A percentile compares a stretch with the other conserved stretches of the same genome.
Conservation (phyloP, 2,113 vertebrate genomes). For the Melanerpes formicivorus region DNA sequence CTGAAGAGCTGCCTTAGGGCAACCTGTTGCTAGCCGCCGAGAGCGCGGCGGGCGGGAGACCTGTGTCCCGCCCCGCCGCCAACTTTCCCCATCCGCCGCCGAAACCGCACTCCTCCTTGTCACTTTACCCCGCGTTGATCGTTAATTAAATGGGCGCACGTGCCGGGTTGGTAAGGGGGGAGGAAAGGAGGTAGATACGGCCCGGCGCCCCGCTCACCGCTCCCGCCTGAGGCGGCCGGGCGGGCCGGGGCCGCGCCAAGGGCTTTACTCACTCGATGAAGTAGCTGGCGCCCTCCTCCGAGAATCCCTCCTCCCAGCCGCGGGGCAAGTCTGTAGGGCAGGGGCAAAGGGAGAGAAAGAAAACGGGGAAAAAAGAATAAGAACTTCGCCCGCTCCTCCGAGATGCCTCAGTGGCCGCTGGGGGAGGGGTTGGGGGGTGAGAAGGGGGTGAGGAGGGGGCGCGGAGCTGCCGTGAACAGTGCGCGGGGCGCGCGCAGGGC, state of each 20-base stretch:
- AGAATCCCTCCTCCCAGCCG: constrained; percentile 98
- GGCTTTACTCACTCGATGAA: constrained; percentile 94
- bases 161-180: not conserved
- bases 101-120: not conserved
- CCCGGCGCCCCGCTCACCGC: not conserved
- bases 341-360: not conserved
- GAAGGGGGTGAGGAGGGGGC: not conserved
- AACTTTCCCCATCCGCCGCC: not conserved
- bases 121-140: not conserved
- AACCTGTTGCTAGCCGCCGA: constrained; percentile 27
- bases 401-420: not conserved
- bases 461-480: not conserved
- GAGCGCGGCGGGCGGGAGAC: not conserved
- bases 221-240: not conserved
- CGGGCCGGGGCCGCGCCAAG: not conserved
- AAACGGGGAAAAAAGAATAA: not conserved
- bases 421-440: no score
- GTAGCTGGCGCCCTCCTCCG: constrained; percentile 96
- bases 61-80: not conserved
- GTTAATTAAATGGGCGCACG: not conserved
- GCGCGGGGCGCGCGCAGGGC: not conserved
- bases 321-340: constrained; percentile 86
- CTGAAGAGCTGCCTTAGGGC: not conserved
- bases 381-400: not conserved
- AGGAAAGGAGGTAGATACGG: not conserved